These are phyloP conservation scores for Centropus bengalensis DNA, from an alignment of 2,113 vertebrate species.

Conservation along the genomic window DNA sequence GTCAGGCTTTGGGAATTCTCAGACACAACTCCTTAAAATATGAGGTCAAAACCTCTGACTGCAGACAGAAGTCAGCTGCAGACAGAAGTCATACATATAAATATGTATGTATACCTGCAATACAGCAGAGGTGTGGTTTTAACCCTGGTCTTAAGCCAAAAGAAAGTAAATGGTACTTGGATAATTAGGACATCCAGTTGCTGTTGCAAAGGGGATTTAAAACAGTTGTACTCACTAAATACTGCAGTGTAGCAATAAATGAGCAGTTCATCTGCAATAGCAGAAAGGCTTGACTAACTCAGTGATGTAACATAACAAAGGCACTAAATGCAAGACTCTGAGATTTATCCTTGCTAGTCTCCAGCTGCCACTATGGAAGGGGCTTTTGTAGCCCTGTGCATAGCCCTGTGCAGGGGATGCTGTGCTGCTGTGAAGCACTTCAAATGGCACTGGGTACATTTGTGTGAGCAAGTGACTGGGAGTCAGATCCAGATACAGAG, in stretches of 20 bases:
- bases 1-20: not conserved
- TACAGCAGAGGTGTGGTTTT: accelerated
- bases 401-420: accelerated
- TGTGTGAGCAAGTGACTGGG: not conserved
- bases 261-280: not conserved
- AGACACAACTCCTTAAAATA: not conserved
- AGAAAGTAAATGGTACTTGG: not conserved
- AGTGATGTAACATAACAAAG: not conserved
- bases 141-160: not conserved
- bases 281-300: not conserved
- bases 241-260: not conserved
- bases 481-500: not conserved
- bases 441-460: not conserved
- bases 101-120: not conserved
- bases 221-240: not conserved
- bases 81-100: too few species aligned
- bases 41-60: not conserved
- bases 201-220: not conserved
- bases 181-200: not conserved
- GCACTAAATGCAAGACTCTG: not conserved
- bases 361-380: not conserved
- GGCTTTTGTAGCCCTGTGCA: not conserved
- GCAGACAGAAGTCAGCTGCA: not conserved
- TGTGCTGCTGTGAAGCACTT: not conserved
- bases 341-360: not conserved